Evolutionary conservation across 2,797 vertebrate species (phyloP), one percentile per base, ranked within the genome.

Genomic region (Gambelia wislizenii): DNA sequence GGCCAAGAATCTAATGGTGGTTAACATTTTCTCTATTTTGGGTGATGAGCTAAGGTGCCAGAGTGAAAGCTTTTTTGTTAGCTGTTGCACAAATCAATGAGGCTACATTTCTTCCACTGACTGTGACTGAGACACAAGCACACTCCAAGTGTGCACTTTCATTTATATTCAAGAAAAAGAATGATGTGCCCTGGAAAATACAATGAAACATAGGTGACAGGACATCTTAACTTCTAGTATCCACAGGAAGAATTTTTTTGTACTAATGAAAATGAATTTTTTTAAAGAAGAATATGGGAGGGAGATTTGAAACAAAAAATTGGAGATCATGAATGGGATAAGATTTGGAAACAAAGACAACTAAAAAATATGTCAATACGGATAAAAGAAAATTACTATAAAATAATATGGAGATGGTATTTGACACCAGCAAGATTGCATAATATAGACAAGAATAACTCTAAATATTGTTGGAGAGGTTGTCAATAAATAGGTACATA

Each of bases 1-100:
- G 56, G 83, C 39, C 86, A 88, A 89, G 33, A 82, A 94, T 89
- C 56, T 84, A 95, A 93, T 77, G 89, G 79, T 82, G 67, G 52
- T 82, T 6, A 1, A 1, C 74, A 42, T 76, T 91, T 92, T 89
- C 78, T 54, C 27, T 84, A 1, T 49, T 83, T 67, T 2, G 83
- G 87, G 77, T 61, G 44, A 47, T 0, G 22, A 2, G 18, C 87
- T 52, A 33, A 54, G 36, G 84, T 10, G 1, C 79, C 16, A 83
- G 87, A 89, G 85, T 10, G 44, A 47, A 33, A 81, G 84, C 76
- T 56, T 86, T 72, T 8, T 83, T 86, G 74, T 74, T 54, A 81
- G 27, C 59, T 74, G 4, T 12, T 87, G 56, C 30, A 78, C n/a
- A 84, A 74, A 89, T 70, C 44, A 89, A 94, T 30, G 22, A 42